Evolutionary conservation across 2,113 vertebrate genomes (phyloP).

Genomic region (Ursus arctos): DNA sequence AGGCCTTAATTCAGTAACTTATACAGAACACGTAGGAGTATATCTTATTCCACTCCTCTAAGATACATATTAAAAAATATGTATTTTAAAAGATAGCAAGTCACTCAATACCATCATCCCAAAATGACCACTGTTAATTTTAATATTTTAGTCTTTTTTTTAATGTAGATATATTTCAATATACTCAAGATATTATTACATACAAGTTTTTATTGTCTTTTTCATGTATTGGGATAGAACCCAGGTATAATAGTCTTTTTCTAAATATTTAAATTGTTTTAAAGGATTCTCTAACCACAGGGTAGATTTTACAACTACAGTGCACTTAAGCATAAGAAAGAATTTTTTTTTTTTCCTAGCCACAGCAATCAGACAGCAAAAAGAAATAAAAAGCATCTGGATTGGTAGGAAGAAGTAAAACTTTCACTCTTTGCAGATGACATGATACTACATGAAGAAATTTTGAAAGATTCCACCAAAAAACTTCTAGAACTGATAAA

Average conservation of each 20-base stretch:
- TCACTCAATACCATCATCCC: background rate
- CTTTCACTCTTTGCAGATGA: background rate
- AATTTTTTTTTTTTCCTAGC: background rate
- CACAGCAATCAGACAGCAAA: background rate
- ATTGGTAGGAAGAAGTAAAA: background rate
- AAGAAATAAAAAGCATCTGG: background rate
- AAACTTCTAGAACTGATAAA: background rate
- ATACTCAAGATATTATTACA: background rate
- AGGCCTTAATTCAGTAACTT: background rate
- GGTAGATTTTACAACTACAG: background rate
- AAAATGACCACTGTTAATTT: background rate
- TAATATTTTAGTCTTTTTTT: background rate
- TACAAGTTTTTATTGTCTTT: background rate
- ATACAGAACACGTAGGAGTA: background rate
- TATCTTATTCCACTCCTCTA: background rate
- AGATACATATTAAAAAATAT: slow-evolving; percentile 2
- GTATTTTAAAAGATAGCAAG: background rate
- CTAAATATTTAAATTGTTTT: slow-evolving; percentile 8
- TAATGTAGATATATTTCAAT: background rate
- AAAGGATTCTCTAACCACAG: background rate
- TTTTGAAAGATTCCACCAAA: background rate
- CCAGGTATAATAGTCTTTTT: background rate
- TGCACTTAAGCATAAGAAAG: background rate
- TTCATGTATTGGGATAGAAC: background rate
- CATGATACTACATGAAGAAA: background rate